Conservation (phyloP, 1,140 invertebrate species). For the Cephus cinctus region DNA sequence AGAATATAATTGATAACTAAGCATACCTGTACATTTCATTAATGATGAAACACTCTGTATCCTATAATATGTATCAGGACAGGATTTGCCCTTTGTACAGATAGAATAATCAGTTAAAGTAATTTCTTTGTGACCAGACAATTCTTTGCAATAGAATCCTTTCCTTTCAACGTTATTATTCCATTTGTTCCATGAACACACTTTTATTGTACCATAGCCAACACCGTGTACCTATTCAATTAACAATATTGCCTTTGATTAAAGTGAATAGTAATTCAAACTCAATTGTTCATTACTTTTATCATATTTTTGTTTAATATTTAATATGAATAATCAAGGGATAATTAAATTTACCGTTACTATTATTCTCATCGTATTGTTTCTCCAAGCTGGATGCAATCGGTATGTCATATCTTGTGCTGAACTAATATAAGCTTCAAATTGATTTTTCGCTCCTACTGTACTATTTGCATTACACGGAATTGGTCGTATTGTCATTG, state of each 20-base stretch:
- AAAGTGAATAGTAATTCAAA: too few relatives aligned
- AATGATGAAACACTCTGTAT: conserved; percentile 27
- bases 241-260: too few relatives aligned
- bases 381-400: conserved; percentile 30
- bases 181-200: conserved; percentile 33
- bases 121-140: conserved; percentile 23
- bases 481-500: conserved; percentile 26
- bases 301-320: neutral
- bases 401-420: conserved; percentile 26
- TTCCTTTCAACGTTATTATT: conserved; percentile 9
- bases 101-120: conserved; percentile 16
- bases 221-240: conserved; percentile 28
- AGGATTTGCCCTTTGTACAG: conserved; percentile 18
- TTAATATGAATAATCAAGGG: conserved; percentile 3
- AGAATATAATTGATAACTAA: conserved; percentile 2
- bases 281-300: too few relatives aligned
- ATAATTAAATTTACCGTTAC: conserved; percentile 23
- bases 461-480: conserved; percentile 10
- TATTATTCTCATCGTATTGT: conserved; percentile 21
- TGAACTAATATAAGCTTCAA: conserved; percentile 35
- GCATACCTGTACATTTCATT: conserved; percentile 38
- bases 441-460: conserved; percentile 18
- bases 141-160: conserved; percentile 17
- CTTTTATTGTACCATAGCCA: conserved; percentile 36
- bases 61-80: conserved; percentile 29